Percentiles rank a stretch among this genome's conserved stretches.
Evolutionary conservation across 1,140 invertebrate species (phyloP).

Genomic region (Psilanteris sp.): DNA sequence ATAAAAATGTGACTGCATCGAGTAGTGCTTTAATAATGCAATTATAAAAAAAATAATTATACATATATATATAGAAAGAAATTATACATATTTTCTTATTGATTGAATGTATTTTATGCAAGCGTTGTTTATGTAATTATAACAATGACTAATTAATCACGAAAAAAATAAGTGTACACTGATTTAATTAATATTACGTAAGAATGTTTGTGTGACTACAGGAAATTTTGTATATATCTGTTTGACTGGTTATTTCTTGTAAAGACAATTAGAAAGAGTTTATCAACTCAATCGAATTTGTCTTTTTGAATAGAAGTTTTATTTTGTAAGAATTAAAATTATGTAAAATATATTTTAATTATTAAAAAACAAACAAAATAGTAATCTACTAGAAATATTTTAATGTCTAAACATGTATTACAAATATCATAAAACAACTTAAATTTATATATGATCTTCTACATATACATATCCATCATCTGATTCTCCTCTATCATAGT

Average conservation of each 20-base stretch:
- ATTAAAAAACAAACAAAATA: conserved; percentile 20
- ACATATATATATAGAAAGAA: no score
- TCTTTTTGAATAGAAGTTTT: conserved; percentile 7
- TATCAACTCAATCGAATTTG: neutral
- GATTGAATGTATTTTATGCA: neutral
- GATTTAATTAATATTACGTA: conserved; percentile 14
- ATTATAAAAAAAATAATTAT: neutral
- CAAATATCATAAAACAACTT: neutral
- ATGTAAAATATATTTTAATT: conserved; percentile 52
- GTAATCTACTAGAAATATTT: neutral
- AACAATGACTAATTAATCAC: conserved; percentile 17
- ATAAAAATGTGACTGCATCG: no score
- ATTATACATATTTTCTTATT: conserved; percentile 13
- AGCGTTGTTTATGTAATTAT: conserved; percentile 34
- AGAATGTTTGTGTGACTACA: conserved; percentile 7
- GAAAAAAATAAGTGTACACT: conserved; percentile 14
- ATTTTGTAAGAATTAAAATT: conserved; percentile 6
- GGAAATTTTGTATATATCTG: conserved; percentile 20
- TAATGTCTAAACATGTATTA: neutral
- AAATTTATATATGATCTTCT: conserved; percentile 6
- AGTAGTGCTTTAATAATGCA: conserved; percentile 7
- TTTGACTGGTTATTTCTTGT: conserved; percentile 29
- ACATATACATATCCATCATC: conserved; percentile 6
- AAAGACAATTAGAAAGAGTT: conserved; percentile 18
- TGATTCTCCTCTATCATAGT: neutral